Evolutionary conservation across 2,888 invertebrate species (phyloP), one percentile per base, ranked within the genome.

Genomic region (Pachydiplax longipennis): DNA sequence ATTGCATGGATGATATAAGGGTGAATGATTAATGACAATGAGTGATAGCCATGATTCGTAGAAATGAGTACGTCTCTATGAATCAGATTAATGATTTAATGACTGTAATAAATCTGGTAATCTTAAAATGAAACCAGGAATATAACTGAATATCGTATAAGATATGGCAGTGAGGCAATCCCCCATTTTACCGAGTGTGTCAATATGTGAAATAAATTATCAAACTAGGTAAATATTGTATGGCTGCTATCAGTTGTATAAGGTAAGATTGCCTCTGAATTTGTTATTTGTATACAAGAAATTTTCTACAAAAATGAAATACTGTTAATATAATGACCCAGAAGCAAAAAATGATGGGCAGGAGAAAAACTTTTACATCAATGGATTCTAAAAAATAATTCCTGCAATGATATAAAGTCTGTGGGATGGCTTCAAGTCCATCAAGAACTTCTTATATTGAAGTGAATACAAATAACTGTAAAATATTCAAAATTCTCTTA

Each of bases 21-120:
- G 61, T 87, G 87, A 87, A 87, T 87, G 87, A 87, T 87, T 87
- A 87, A 87, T 87, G 87, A 87, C 61, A 87, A 87, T 87, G 87
- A 87, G 61, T 61, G 87, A 61, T 87, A 87, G 65, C 37, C 58
- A 87, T 87, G 87, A 87, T n/a, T 87, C 61, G 58, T 61, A 87
- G 61, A 61, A 13, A 87, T 61, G 61, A 87, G 61, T 61, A 37
- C n/a, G 87, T 87, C 40, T 58, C 35, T 22, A 37, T 37, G n/a
- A 37, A 87, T 87, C 53, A 83, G 53, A 65, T 37, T 53, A 58
- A 87, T 87, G 31, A 61, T 25, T 25, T 65, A 2, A 65, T 73
- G 73, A 31, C 31, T 73, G 31, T 13, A 13, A 73, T 73, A 13
- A 31, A 25, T 73, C 31, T 73, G 25, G 25, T 31, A 73, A 25